Percentiles rank a stretch among this genome's conserved stretches.
Evolutionary conservation across 2,113 vertebrate genomes (phyloP).

Genomic region (Cavia aperea): DNA sequence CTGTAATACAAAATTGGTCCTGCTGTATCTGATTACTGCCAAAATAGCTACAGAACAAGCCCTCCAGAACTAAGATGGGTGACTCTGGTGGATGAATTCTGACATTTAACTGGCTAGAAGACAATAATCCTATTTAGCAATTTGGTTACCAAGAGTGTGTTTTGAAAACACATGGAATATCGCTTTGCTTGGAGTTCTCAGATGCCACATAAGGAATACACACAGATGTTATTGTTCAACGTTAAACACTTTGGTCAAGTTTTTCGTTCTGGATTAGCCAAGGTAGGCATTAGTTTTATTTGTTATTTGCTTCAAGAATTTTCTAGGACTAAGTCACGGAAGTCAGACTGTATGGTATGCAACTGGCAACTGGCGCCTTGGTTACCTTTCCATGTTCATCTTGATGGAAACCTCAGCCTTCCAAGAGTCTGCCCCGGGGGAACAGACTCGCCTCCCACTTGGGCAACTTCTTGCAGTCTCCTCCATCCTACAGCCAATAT

Average conservation of each 20-base stretch:
- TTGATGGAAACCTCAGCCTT: background rate
- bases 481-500: background rate
- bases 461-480: background rate
- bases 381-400: background rate
- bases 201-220: background rate
- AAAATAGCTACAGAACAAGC: background rate
- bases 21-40: background rate
- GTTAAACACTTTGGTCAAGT: background rate
- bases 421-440: background rate
- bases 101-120: background rate
- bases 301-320: background rate
- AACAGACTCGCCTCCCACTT: background rate
- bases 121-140: background rate
- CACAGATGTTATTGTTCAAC: background rate
- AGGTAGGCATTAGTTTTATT: background rate
- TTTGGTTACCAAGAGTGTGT: slow-evolving; percentile 1
- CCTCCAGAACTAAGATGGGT: background rate
- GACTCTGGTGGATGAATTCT: background rate
- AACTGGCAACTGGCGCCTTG: background rate
- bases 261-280: background rate
- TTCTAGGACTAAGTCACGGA: background rate
- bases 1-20: background rate
- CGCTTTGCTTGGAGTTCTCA: background rate
- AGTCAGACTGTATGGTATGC: background rate
- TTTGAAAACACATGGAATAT: slow-evolving; percentile 1